Conservation (phyloP, 2,888 invertebrate species). For the Nephrocerus scutellatus region DNA sequence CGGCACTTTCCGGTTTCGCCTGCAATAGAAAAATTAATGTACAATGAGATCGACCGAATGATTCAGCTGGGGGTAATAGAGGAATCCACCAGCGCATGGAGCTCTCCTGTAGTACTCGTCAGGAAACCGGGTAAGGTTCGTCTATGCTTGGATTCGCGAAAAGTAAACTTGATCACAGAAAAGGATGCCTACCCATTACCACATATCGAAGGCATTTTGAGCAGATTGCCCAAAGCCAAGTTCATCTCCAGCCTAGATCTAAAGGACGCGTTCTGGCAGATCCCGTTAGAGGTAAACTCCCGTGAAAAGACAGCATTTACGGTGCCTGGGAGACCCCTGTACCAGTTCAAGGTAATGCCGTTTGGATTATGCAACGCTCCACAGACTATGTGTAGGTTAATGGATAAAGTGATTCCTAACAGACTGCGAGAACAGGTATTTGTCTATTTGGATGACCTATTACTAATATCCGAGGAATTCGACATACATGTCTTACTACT, state of each 20-base stretch:
- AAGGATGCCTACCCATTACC: constrained; percentile 21
- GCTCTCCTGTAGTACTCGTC: constrained; percentile 30
- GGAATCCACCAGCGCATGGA: constrained; percentile 30
- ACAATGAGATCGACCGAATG: constrained; percentile 33
- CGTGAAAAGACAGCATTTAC: no score
- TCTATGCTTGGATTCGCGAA: constrained; percentile 32
- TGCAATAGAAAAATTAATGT: constrained; percentile 17
- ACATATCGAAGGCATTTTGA: constrained; percentile 18
- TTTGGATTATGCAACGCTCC: constrained; percentile 9
- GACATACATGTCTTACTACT: constrained; percentile 4
- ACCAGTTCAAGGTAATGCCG: constrained; percentile 11
- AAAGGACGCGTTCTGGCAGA: constrained; percentile 13
- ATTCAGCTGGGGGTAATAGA: constrained; percentile 30
- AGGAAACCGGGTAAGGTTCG: constrained; percentile 25
- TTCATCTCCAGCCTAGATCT: constrained; percentile 16
- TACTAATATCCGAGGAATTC: constrained; percentile 13
- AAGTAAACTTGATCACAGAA: constrained; percentile 28
- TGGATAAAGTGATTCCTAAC: no score
- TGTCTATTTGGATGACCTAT: constrained; percentile 20
- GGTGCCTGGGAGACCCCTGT: constrained; percentile 7
- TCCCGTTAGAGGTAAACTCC: constrained; percentile 10
- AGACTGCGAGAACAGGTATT: no score
- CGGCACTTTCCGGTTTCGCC: constrained; percentile 21
- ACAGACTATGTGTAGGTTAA: constrained; percentile 8
- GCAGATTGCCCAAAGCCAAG: constrained; percentile 6